Evolutionary conservation across 2,113 vertebrate genomes (phyloP).

Genomic region (Prietella phreatophila): DNA sequence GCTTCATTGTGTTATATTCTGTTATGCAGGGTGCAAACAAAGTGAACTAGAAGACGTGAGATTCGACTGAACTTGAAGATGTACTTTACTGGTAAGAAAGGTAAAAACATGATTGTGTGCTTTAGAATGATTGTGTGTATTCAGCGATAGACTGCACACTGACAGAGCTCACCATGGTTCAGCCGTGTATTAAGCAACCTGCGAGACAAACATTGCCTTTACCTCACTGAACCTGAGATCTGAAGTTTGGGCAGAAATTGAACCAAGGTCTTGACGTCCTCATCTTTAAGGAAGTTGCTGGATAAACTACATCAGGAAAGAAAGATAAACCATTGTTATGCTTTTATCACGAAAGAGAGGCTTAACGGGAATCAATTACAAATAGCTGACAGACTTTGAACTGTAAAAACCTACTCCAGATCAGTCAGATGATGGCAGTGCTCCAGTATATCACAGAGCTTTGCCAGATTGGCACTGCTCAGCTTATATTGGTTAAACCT

Average conservation of each 20-base stretch:
- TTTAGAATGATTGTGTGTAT: neutral
- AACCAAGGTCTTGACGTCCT: conserved; percentile 60
- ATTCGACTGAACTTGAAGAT: neutral
- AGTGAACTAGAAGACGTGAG: neutral
- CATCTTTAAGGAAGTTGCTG: conserved; percentile 63
- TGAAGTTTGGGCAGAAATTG: conserved; percentile 58
- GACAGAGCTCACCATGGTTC: neutral
- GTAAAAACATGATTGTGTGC: neutral
- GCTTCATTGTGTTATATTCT: neutral
- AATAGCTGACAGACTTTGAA: neutral
- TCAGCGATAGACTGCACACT: neutral
- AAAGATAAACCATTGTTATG: neutral
- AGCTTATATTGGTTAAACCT: conserved; percentile 67
- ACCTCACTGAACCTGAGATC: conserved; percentile 66
- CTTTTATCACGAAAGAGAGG: neutral
- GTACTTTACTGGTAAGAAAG: neutral
- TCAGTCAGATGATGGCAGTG: conserved; percentile 56
- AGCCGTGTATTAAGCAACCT: neutral
- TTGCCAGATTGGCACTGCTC: conserved; percentile 43
- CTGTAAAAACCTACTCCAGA: conserved; percentile 61
- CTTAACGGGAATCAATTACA: neutral
- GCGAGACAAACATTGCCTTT: conserved; percentile 39
- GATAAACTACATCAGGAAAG: conserved; percentile 64
- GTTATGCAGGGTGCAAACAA: neutral
- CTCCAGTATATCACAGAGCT: conserved; percentile 60